Conservation (phyloP, 2,888 invertebrate species). For the Dicranocentrus wangi region DNA sequence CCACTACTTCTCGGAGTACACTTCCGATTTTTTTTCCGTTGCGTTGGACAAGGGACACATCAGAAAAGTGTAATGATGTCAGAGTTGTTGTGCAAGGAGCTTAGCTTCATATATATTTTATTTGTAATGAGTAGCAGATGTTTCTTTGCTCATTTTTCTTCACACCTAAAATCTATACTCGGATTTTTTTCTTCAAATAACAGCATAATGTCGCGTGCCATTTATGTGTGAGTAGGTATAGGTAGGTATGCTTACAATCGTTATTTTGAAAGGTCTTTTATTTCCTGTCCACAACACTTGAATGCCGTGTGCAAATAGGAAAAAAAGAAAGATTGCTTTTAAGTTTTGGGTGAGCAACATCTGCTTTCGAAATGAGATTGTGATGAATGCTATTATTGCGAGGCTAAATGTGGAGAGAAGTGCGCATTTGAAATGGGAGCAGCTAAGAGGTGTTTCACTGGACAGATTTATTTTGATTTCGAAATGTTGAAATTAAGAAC, state of each 20-base stretch:
- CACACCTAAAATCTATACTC: slow-evolving; percentile 34
- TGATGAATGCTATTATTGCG: no score
- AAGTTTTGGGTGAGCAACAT: slow-evolving; percentile 19
- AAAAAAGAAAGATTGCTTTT: slow-evolving; percentile 13
- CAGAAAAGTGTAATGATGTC: slow-evolving; percentile 27
- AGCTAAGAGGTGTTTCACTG: slow-evolving; percentile 1
- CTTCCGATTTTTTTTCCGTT: slow-evolving; percentile 16
- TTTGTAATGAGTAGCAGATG: slow-evolving; percentile 60
- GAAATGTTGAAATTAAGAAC: neutral
- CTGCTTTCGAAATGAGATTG: slow-evolving; percentile 41
- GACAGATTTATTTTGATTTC: slow-evolving; percentile 20
- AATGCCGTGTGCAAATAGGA: slow-evolving; percentile 28
- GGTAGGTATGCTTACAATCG: neutral
- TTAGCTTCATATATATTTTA: slow-evolving; percentile 21
- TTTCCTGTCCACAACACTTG: slow-evolving; percentile 48
- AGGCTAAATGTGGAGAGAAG: slow-evolving; percentile 2
- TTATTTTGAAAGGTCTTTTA: slow-evolving; percentile 33
- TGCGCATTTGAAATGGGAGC: neutral
- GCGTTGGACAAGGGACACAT: slow-evolving; percentile 25
- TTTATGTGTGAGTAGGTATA: slow-evolving; percentile 13
- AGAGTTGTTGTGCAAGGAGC: slow-evolving; percentile 37
- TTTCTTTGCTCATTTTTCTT: slow-evolving; percentile 49
- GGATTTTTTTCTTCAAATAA: neutral
- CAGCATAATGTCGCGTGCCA: slow-evolving; percentile 52
- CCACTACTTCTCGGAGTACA: slow-evolving; percentile 11